Base-by-base conservation (phyloP, 1,140 invertebrate genomes). In the Achroia grisella region DNA sequence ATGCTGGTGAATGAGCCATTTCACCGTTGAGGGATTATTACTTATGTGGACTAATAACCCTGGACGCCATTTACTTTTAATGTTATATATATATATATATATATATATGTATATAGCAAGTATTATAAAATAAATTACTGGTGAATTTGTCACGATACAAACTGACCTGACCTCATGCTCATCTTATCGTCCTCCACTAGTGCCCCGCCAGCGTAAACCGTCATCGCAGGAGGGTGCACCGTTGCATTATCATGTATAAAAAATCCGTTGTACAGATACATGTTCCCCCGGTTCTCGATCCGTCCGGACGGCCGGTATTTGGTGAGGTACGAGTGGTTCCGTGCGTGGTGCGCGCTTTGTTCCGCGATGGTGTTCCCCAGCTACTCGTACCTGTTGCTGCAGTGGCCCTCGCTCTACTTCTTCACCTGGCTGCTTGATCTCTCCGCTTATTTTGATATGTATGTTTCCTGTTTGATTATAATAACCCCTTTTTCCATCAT, bases 221-320 rank as follows among this genome's bases (percentile, higher is more conserved):
- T n/a, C n/a, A n/a, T n/a, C n/a, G n/a, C n/a, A n/a, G n/a, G n/a
- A n/a, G n/a, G n/a, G n/a, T n/a, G n/a, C n/a, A n/a, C n/a, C n/a
- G n/a, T n/a, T n/a, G n/a, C n/a, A n/a, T n/a, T n/a, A n/a, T n/a
- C n/a, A n/a, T n/a, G n/a, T n/a, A 23, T 23, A 23, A 23, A 23
- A 23, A 23, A 23, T n/a, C 6, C 17, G 2, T 3, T 23, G 17
- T 23, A 8, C 40, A 78, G 71, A 13, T 77, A 80, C 49, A 64
- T 75, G 9, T 80, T 77, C 37, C 76, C 76, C 0, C 73, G 76
- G 1, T 75, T 69, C 52, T 71, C 73, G 0, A 63, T 80, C 31
- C 71, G 76, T 0, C 76, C 76, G 0, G 75, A 79, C 33, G 48
- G 72, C 1, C 32, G 23, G 0, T 75, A 75, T 43, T 31, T 80